These are phyloP conservation scores for Dendrolimus kikuchii DNA, from an alignment of 1,140 invertebrate genomes.

Conservation along the genomic window DNA sequence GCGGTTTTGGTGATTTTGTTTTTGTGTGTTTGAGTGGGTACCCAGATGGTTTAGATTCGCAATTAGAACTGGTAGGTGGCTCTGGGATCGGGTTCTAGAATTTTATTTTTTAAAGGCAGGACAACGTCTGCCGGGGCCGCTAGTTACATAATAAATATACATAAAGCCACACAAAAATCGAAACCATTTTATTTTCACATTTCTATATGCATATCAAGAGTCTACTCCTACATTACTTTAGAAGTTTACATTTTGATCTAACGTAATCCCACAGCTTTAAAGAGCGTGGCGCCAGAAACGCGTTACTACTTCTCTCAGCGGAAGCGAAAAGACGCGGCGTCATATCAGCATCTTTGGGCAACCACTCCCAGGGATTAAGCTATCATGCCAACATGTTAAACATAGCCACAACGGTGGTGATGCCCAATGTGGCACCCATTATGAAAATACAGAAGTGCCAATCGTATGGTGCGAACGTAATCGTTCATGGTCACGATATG, in stretches of 20 bases:
- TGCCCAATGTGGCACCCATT: conserved; percentile 92
- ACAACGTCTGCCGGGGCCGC: too few relatives aligned
- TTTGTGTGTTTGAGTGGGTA: too few relatives aligned
- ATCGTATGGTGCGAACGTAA: conserved; percentile 87
- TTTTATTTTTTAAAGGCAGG: too few relatives aligned
- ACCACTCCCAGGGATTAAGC: conserved; percentile 89
- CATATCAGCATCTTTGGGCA: conserved; percentile 93
- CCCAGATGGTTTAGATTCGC: too few relatives aligned
- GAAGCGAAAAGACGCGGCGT: conserved; percentile 85
- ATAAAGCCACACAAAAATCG: too few relatives aligned
- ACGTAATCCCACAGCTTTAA: conserved; percentile 81
- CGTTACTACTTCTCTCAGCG: conserved; percentile 81
- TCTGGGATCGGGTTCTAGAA: too few relatives aligned
- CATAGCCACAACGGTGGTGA: conserved; percentile 93
- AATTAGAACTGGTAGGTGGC: too few relatives aligned
- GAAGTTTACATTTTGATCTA: neutral
- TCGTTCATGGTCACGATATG: conserved; percentile 89
- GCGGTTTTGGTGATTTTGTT: too few relatives aligned
- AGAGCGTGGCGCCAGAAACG: conserved; percentile 92
- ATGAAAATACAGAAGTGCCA: conserved; percentile 94
- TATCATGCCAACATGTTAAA: conserved; percentile 89
- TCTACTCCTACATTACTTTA: neutral
- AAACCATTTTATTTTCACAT: too few relatives aligned
- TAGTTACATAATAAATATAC: too few relatives aligned
- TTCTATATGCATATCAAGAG: too few relatives aligned